Evolutionary conservation across 1,140 invertebrate species (phyloP).

Genomic region (Platyura marginata): DNA sequence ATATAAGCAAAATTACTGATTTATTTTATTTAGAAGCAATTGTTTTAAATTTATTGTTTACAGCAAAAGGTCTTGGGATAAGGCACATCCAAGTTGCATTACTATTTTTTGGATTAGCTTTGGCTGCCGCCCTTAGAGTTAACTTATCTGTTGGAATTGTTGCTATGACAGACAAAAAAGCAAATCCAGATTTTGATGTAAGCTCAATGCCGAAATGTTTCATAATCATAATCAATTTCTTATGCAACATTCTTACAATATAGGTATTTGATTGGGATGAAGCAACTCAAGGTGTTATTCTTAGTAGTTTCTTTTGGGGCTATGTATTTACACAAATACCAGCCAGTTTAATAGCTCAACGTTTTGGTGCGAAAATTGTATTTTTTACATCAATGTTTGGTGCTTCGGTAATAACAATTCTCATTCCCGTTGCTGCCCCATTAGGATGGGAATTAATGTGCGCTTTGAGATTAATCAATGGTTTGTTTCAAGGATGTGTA

Average conservation of each 20-base stretch:
- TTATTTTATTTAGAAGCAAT: too few species aligned
- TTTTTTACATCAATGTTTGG: constrained; percentile 34
- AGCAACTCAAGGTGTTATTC: constrained; percentile 28
- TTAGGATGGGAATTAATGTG: constrained; percentile 34
- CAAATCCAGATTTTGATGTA: constrained; percentile 9
- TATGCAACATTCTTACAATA: constrained; percentile 2
- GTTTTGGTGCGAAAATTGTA: constrained; percentile 41
- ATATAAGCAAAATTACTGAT: too few species aligned
- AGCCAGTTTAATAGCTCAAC: constrained; percentile 43
- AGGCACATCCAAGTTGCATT: constrained; percentile 42
- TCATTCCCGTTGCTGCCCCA: constrained; percentile 23
- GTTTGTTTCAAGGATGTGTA: constrained; percentile 60
- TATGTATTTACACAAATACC: constrained; percentile 37
- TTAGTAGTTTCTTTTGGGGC: constrained; percentile 49
- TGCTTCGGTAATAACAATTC: constrained; percentile 20
- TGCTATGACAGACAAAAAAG: constrained; percentile 36
- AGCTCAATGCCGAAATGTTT: constrained; percentile 8
- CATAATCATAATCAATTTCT: neutral
- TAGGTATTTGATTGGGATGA: constrained; percentile 28
- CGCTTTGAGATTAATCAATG: constrained; percentile 48
- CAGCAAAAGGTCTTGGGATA: constrained; percentile 35
- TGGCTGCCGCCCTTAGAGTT: constrained; percentile 43
- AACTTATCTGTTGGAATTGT: constrained; percentile 53
- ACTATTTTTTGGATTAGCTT: constrained; percentile 38
- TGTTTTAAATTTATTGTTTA: too few species aligned